Evolutionary conservation across 2,113 vertebrate species (phyloP), one percentile per base, ranked within the genome.

Genomic region (Amblyornis subalaris): DNA sequence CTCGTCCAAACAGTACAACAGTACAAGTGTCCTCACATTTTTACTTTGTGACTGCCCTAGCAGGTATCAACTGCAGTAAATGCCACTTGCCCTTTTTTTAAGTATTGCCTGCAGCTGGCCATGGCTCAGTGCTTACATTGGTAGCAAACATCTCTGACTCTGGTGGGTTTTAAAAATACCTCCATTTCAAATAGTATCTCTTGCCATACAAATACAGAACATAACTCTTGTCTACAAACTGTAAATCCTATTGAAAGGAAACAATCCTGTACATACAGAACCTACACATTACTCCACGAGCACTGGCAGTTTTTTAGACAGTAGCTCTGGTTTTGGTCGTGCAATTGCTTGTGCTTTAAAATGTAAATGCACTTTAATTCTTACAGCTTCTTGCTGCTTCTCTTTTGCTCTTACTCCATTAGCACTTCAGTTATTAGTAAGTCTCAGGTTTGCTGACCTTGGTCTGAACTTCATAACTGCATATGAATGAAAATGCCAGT

Each of bases 11-110:
- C n/a, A 33, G 2, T 7, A 23, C 44, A 81, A 2, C 19, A 11
- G 4, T n/a, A n/a, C n/a, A n/a, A n/a, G n/a, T n/a, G 44, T 2
- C 42, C 50, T 87, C 10, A 1, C 2, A 1, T 13, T 21, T 47
- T 17, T 61, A 22, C 38, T 76, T 57, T 19, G 3, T 33, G 31
- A 20, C n/a, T 80, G 26, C 88, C 35, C 45, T 21, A 62, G 75
- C 35, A 71, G 51, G 33, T 71, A 24, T 0, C 73, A 51, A 7
- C 38, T 69, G 55, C 69, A 55, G 5, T 26, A 47, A 10, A 8
- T 14, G 13, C 15, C 50, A 25, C 54, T 28, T 60, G 81, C 42
- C 5, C n/a, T 36, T 18, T 11, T 6, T n/a, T 23, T 2, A 4
- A 64, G 3, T 16, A 14, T 4, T 77, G 31, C 64, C 57, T 65